Percentiles rank a stretch among this genome's conserved stretches.
phyloP scores from a whole-genome alignment of 1,140 invertebrate species.

The Lamellibrachia luymesi region DNA sequence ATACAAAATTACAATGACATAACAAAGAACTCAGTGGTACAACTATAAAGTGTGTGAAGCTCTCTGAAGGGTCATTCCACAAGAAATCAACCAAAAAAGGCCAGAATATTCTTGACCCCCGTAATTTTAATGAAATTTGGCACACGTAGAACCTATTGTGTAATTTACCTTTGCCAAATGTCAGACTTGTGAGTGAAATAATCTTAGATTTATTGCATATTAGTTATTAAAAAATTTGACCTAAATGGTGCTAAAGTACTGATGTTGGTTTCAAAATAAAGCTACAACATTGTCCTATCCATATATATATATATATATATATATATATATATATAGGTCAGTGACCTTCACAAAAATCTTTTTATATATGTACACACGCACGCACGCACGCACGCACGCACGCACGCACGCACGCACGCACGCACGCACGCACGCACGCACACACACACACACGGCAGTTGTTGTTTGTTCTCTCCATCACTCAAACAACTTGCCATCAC shows the following conservation, averaged over 20 bases:
- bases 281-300: neutral
- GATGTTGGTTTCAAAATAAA: no score
- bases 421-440: neutral
- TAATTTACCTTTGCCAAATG: no score
- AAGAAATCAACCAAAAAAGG: neutral
- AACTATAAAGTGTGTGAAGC: no score
- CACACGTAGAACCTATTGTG: no score
- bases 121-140: neutral
- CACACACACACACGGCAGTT: neutral
- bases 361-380: no score
- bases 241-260: no score
- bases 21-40: no score
- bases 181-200: neutral
- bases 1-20: no score
- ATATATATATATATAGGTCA: neutral
- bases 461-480: neutral
- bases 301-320: neutral
- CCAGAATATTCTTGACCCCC: neutral
- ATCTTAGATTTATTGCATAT: neutral
- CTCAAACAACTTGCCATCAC: constrained; percentile 26
- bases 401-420: neutral
- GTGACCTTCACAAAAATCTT: neutral
- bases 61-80: no score
- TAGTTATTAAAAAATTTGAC: no score
- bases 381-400: neutral